These are phyloP conservation scores for Scotopteryx bipunctaria DNA, from an alignment of 2,888 invertebrate genomes.

Conservation along the genomic window DNA sequence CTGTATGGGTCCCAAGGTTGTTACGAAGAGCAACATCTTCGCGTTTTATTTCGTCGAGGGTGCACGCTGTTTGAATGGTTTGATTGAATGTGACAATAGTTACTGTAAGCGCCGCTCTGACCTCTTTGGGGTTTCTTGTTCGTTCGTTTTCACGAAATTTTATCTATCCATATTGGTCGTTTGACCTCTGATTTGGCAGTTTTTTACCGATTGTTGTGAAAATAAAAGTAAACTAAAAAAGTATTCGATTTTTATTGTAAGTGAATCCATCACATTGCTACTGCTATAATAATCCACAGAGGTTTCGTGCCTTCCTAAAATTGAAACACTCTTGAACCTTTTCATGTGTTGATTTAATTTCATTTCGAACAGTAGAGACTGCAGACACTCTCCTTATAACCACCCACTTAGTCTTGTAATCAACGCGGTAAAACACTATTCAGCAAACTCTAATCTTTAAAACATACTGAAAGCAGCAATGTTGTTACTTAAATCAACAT, in stretches of 20 bases:
- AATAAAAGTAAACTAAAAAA: no score
- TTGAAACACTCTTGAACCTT: no score
- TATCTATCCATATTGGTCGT: constrained; percentile 52
- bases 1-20: constrained; percentile 70
- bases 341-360: no score
- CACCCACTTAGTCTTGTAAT: not conserved
- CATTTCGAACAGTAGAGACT: no score
- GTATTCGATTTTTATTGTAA: no score
- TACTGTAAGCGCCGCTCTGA: constrained; percentile 67
- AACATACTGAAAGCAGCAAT: not conserved
- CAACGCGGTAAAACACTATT: not conserved
- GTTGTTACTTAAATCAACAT: constrained; percentile 5
- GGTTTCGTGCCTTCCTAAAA: no score
- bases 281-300: no score
- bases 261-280: no score
- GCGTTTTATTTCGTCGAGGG: constrained; percentile 71
- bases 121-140: constrained; percentile 56
- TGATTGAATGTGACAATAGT: constrained; percentile 81
- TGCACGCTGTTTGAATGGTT: constrained; percentile 69
- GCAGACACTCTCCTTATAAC: no score
- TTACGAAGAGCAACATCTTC: constrained; percentile 61
- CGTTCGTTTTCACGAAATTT: constrained; percentile 52
- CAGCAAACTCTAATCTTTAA: no score
- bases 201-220: constrained; percentile 39
- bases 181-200: constrained; percentile 42